These are phyloP conservation scores for Prunella fulvescens DNA, from an alignment of 2,113 vertebrate species.

Conservation along the genomic window DNA sequence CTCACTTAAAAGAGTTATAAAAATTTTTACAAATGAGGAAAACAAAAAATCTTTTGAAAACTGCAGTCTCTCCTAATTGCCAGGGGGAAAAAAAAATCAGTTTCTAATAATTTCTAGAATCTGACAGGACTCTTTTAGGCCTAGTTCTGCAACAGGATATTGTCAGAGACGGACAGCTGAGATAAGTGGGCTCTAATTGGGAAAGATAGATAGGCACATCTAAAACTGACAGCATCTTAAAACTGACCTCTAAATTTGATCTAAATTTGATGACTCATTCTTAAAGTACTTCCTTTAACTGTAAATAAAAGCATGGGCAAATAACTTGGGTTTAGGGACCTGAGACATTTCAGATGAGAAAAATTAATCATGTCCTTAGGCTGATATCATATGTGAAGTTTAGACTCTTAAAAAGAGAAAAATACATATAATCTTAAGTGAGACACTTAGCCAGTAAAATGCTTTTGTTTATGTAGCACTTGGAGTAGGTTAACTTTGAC, in stretches of 20 bases:
- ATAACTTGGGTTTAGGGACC: background rate
- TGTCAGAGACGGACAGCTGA: background rate
- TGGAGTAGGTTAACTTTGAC: background rate
- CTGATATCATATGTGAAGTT: background rate
- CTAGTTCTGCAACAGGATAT: background rate
- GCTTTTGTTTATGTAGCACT: background rate
- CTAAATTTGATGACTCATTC: background rate
- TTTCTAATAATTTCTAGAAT: background rate
- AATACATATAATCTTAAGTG: background rate
- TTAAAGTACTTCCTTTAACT: background rate
- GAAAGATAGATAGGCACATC: background rate
- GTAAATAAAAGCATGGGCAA: background rate
- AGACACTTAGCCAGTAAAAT: background rate
- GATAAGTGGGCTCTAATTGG: background rate
- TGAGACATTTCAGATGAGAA: background rate
- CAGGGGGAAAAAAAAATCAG: background rate
- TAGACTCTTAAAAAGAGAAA: background rate
- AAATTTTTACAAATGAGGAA: background rate
- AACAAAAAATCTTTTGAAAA: background rate
- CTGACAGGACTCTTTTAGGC: background rate
- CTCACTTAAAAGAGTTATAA: background rate
- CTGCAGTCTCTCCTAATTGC: background rate
- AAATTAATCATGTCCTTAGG: background rate
- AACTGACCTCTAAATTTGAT: background rate
- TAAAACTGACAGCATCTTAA: background rate